Base-by-base conservation (phyloP, 2,113 vertebrate genomes). In the Apteryx mantelli region DNA sequence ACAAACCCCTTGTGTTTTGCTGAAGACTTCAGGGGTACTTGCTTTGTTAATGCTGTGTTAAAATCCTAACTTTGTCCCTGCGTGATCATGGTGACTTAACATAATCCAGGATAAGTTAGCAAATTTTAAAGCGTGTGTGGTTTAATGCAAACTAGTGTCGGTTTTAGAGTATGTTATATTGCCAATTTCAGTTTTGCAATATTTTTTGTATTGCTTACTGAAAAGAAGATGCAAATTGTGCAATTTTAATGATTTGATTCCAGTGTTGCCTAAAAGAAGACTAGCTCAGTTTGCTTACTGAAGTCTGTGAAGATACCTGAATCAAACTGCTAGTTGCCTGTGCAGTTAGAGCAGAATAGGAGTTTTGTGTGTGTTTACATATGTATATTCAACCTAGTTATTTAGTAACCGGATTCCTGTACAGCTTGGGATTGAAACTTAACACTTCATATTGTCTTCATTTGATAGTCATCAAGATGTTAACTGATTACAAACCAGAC, bases 361-460 rank as follows among this genome's bases (percentile, higher is more conserved):
- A 9, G 30, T 8, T 18, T 7, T 48, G 40, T 16, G 13, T 36
- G 52, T 9, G 17, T 13, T 2, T 7, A 6, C 22, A 26, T 3
- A 21, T 44, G 38, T 7, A 8, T 13, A 3, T 11, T 28, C 24
- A 58, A 11, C 7, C 44, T 28, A 22, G 32, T 25, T 53, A 14
- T 16, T 75, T 52, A 26, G 9, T 10, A 19, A 19, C 15, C 48
- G 71, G 11, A 15, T 34, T 81, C 40, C 40, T 46, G 9, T 5
- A 1, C 30, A 36, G 34, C 8, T 63, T 46, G 64, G 40, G 11
- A 4, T 8, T 48, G 28, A 28, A 53, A 63, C 36, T 16, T 68
- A 19, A 32, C 22, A 3, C 42, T 42, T 58, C 11, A 3, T 8
- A 2, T 7, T 12, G 32, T 12, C 0, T 3, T 46, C 74, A 17